Conservation (phyloP, 2,888 invertebrate species). For the Lamellibrachia satsuma region DNA sequence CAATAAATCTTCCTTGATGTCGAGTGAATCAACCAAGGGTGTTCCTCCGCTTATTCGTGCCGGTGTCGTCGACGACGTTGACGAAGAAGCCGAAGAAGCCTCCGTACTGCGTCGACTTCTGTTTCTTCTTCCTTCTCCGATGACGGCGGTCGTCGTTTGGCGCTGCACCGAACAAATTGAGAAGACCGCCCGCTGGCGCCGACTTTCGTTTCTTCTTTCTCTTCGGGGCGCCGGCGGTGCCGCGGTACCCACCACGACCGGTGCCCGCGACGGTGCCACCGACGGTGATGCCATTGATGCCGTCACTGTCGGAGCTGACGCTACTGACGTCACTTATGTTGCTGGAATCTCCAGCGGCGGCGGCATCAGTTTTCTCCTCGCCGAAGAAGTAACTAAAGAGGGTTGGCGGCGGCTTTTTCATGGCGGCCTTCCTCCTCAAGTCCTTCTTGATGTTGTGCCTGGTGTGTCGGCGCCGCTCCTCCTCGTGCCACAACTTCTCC, state of each 20-base stretch:
- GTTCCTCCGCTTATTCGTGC: not conserved
- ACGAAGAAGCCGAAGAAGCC: not conserved
- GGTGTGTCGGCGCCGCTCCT: too few species aligned
- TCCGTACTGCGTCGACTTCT: not conserved
- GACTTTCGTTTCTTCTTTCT: not conserved
- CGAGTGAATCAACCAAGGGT: not conserved
- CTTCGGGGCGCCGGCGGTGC: not conserved
- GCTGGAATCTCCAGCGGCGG: not conserved
- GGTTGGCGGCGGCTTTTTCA: too few species aligned
- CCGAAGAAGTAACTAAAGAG: too few species aligned
- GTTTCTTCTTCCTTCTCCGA: not conserved
- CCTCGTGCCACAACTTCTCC: too few species aligned
- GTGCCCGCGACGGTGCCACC: not conserved
- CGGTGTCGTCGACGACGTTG: not conserved
- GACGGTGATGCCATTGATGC: not conserved
- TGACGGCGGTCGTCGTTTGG: not conserved
- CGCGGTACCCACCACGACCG: not conserved
- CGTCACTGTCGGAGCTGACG: not conserved
- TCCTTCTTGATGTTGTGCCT: too few species aligned
- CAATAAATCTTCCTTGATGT: not conserved
- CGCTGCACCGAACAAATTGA: not conserved
- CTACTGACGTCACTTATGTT: not conserved
- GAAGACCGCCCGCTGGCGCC: not conserved
- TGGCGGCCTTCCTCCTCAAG: too few species aligned
- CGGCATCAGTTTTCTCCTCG: too few species aligned